Evolutionary conservation across 1,140 invertebrate genomes (phyloP).

Genomic region (Pristionchus pacificus): DNA sequence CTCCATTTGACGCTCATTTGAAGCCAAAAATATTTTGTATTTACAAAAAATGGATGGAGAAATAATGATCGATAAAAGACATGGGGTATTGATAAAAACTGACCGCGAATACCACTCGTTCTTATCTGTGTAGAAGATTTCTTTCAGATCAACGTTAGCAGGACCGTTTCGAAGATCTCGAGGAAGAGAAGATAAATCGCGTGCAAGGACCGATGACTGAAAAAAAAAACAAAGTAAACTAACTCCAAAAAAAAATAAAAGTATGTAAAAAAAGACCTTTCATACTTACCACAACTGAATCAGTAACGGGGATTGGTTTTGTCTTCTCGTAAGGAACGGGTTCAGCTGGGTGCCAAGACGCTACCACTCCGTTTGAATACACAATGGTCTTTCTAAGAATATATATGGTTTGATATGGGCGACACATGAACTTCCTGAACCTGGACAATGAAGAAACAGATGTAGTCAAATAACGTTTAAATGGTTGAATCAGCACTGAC

Average conservation of each 20-base stretch:
- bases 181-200: too few species aligned
- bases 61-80: not conserved
- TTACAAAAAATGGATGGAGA: not conserved
- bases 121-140: slow-evolving; percentile 40
- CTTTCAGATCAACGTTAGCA: slow-evolving; percentile 32
- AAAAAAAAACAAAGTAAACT: not conserved
- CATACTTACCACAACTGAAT: not conserved
- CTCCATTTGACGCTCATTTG: too few species aligned
- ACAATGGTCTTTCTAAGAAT: not conserved
- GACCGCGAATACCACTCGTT: slow-evolving; percentile 40
- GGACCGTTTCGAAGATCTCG: slow-evolving; percentile 21
- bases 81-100: not conserved
- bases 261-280: not conserved
- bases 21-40: not conserved
- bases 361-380: not conserved
- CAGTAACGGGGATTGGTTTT: not conserved
- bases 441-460: slow-evolving; percentile 6
- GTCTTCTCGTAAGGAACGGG: not conserved
- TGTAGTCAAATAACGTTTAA: too few species aligned
- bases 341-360: not conserved
- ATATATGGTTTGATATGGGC: too few species aligned
- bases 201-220: too few species aligned
- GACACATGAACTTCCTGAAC: slow-evolving; percentile 12
- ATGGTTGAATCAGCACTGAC: too few species aligned
- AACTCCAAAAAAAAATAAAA: not conserved